Base-by-base conservation (phyloP, 2,797 vertebrate genomes). In the Paratrypauchen microcephalus region DNA sequence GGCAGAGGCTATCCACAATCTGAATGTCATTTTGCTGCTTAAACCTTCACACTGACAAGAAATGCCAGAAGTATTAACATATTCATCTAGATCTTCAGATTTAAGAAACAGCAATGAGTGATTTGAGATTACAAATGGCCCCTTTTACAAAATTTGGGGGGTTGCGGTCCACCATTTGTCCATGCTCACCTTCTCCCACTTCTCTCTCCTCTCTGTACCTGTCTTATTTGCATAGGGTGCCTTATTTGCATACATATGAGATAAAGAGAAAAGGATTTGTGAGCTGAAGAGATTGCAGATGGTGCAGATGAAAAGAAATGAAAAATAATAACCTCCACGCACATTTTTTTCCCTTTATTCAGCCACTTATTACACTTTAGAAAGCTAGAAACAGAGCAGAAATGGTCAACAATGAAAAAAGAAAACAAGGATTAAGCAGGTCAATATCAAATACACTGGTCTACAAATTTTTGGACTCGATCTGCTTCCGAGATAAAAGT, bases 161-260 rank as follows among this genome's bases (percentile, higher is more conserved):
- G 70, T 72, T 65, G 69, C 65, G 68, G 56, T 74, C 76, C 75
- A 78, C 74, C 73, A 59, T 28, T 57, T 26, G 36, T 65, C 63
- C 64, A 52, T 16, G 48, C 5, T 19, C 18, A 24, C 60, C 18
- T 19, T 66, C 41, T 71, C 54, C 64, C 69, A 62, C 26, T 16
- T 19, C 19, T 24, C 73, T 68, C 71, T 66, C 76, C 75, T 65
- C 73, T 74, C 73, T 70, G 82, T 87, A 88, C 87, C 83, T 82
- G 80, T 82, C 70, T 89, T 83, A 91, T 93, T 93, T 92, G 88
- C 92, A 93, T 91, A 87, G 73, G 88, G 88, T 84, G 86, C 85
- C 89, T 90, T 80, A 94, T 93, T 94, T 94, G 91, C 93, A 94
- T 94, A 91, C 89, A 92, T 91, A 94, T 93, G 92, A 92, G 91